phyloP scores from a whole-genome alignment of 2,113 vertebrate genomes.

The Erinaceus europaeus region DNA sequence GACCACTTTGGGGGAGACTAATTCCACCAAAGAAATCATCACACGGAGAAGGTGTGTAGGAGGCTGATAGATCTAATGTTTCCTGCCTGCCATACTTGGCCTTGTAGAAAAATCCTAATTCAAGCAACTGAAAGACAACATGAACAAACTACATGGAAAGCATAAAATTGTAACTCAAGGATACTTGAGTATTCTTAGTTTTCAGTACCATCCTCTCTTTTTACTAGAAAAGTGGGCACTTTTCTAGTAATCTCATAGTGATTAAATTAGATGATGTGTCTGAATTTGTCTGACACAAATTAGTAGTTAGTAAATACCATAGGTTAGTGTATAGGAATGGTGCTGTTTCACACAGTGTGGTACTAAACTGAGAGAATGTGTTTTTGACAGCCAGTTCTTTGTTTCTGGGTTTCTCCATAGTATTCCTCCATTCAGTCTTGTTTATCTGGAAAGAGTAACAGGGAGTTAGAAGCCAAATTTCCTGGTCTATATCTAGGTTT shows the following conservation, averaged over 20 bases:
- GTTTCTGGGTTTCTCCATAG: background rate
- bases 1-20: background rate
- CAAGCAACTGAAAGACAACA: background rate
- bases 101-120: background rate
- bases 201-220: too few relatives aligned
- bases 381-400: background rate
- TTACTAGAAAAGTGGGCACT: background rate
- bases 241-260: background rate
- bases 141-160: background rate
- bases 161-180: background rate
- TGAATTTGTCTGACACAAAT: background rate
- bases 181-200: background rate
- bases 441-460: background rate
- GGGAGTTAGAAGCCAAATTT: constrained; percentile 18
- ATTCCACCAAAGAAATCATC: background rate
- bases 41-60: background rate
- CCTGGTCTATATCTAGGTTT: too few relatives aligned
- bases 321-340: background rate
- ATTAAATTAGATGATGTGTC: background rate
- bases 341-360: background rate
- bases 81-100: too few relatives aligned
- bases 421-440: background rate
- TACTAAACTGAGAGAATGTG: background rate
- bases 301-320: background rate
- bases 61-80: too few relatives aligned